Conservation (phyloP, 2,113 vertebrate genomes). For the pig (Sus scrofa) region DNA sequence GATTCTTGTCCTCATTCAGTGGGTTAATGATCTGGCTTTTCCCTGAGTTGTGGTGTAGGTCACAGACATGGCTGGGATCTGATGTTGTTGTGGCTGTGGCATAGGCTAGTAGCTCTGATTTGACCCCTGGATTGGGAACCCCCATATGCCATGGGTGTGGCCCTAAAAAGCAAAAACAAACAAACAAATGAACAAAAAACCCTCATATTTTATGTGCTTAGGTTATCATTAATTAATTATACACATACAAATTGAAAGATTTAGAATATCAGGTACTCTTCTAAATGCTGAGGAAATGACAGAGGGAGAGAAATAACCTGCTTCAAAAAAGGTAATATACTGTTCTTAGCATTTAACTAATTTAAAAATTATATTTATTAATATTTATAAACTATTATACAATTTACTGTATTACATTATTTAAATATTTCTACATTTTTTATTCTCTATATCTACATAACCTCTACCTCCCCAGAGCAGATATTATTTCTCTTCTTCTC, state of each 20-base stretch:
- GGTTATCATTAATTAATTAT: not conserved
- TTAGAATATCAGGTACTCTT: not conserved
- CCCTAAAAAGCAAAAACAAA: too few relatives aligned
- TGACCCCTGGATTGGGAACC: too few relatives aligned
- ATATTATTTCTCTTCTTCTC: not conserved
- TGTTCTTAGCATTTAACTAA: not conserved
- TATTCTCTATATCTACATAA: not conserved
- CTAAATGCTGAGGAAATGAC: not conserved
- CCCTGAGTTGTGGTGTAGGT: too few relatives aligned
- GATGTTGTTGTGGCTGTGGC: too few relatives aligned
- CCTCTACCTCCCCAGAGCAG: accelerated
- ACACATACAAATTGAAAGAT: not conserved
- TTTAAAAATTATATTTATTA: not conserved
- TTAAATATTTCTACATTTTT: not conserved
- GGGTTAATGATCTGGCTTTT: too few relatives aligned
- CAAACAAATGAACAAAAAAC: too few relatives aligned
- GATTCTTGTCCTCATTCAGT: too few relatives aligned
- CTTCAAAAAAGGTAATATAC: not conserved
- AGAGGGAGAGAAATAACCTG: accelerated
- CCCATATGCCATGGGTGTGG: too few relatives aligned
- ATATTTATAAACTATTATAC: not conserved
- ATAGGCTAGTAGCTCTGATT: too few relatives aligned
- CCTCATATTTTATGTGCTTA: not conserved
- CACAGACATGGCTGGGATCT: too few relatives aligned
- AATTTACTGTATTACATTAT: not conserved